A percentile compares a stretch with the other conserved stretches of the same genome.
These are phyloP conservation scores for Pseudorhiza aurosa DNA, from an alignment of 30 jellyfish, hydroid and myxozoan species.

Conservation along the genomic window DNA sequence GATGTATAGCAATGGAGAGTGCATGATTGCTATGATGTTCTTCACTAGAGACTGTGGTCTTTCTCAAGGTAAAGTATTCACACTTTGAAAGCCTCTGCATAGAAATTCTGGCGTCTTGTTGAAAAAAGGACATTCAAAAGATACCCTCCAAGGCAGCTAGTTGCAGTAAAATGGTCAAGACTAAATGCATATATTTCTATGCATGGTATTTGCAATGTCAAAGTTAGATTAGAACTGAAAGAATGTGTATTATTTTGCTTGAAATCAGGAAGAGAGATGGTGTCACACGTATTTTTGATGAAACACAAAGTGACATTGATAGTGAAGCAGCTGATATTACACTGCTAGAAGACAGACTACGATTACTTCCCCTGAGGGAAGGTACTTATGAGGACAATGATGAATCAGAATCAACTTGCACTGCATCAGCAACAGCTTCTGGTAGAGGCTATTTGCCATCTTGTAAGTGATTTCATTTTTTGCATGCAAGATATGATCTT, in stretches of 20 bases:
- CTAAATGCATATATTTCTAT: no score
- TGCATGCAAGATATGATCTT: no score
- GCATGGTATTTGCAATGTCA: neutral
- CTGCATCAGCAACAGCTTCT: constrained; percentile 2
- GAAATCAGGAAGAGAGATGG: constrained; percentile 71
- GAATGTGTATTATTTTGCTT: neutral
- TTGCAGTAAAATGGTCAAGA: no score
- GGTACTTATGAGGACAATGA: neutral
- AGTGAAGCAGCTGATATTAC: constrained; percentile 80
- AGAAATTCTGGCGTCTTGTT: no score
- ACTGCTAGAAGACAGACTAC: constrained; percentile 63
- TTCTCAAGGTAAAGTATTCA: no score
- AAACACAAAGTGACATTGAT: constrained; percentile 77
- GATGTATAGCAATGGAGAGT: no score
- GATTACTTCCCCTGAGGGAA: constrained; percentile 50
- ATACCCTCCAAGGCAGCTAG: no score
- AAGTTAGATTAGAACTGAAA: neutral
- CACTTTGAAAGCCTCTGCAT: no score
- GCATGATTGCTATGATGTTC: no score
- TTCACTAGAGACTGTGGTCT: no score
- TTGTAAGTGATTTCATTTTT: constrained; percentile 27
- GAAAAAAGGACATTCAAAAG: no score
- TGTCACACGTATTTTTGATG: constrained; percentile 73
- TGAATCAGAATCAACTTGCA: neutral
- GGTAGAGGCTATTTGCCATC: constrained; percentile 34